A percentile compares a stretch with the other conserved stretches of the same genome.
Conservation (phyloP, 2,888 invertebrate genomes). For the Nasonovia ribisnigri region DNA sequence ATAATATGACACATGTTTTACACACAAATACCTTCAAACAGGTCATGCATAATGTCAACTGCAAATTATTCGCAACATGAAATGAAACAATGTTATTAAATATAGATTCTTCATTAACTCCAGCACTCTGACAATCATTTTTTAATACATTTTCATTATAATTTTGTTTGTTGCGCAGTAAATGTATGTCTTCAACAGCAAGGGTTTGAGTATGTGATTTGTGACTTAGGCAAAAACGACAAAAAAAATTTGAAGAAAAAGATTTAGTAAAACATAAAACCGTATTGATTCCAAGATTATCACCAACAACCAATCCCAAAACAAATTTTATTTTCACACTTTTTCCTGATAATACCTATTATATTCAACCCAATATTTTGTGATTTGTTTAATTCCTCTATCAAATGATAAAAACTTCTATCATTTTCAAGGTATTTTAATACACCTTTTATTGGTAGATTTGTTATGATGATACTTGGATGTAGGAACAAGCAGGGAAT, state of each 20-base stretch:
- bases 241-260: conserved; percentile 13
- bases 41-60: neutral
- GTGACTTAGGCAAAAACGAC: neutral
- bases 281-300: neutral
- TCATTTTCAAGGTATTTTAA: conserved; percentile 14
- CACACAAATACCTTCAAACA: conserved; percentile 23
- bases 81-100: neutral
- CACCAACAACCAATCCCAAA: neutral
- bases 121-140: conserved; percentile 9
- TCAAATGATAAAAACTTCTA: conserved; percentile 8
- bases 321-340: neutral
- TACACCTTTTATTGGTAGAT: neutral
- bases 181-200: conserved; percentile 3
- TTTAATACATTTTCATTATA: conserved; percentile 15
- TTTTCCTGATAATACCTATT: neutral
- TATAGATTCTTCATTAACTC: conserved; percentile 17
- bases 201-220: neutral
- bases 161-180: conserved; percentile 22
- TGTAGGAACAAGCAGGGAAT: conserved; percentile 6
- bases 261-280: conserved; percentile 21
- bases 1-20: conserved; percentile 27
- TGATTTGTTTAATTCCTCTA: neutral
- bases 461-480: neutral
- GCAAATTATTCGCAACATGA: conserved; percentile 22
- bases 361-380: neutral